A percentile compares a stretch with the other conserved stretches of the same genome.
Conservation (phyloP, 2,797 vertebrate genomes). For the Oreonectes daqikongensis region DNA sequence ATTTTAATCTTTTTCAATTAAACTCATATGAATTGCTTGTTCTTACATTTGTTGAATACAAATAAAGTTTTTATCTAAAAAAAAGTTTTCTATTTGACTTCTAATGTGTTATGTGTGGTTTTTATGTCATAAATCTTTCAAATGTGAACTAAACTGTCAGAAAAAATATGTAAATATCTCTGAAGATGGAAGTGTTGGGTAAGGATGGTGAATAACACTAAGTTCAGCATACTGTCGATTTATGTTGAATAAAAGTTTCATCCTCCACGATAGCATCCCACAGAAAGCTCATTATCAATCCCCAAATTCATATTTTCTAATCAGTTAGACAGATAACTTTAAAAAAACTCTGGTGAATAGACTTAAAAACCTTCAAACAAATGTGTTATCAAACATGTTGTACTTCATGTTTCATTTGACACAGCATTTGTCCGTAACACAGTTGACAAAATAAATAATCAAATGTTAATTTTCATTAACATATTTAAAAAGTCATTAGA, state of each 20-base stretch:
- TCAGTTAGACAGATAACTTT: neutral
- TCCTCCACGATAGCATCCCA: neutral
- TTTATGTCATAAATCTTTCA: neutral
- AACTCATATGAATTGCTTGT: too few relatives aligned
- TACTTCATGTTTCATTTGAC: neutral
- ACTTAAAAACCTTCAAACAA: neutral
- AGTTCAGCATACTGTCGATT: slow-evolving; percentile 1
- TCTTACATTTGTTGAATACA: too few relatives aligned
- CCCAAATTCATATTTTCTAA: neutral
- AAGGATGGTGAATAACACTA: neutral
- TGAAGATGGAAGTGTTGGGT: neutral
- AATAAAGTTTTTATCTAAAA: too few relatives aligned
- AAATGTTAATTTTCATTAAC: too few relatives aligned
- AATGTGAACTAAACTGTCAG: neutral
- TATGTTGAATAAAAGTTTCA: neutral
- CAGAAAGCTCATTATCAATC: neutral
- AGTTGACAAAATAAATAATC: neutral
- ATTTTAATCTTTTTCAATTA: too few relatives aligned
- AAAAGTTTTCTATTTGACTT: too few relatives aligned
- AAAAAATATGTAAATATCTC: neutral
- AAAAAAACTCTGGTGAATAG: neutral
- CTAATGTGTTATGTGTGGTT: neutral
- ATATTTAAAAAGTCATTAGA: too few relatives aligned
- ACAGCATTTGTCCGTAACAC: neutral
- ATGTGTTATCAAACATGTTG: neutral